Percentiles rank a stretch among this genome's conserved stretches.
phyloP scores from a whole-genome alignment of 2,113 vertebrate genomes.

The Sus scrofa region DNA sequence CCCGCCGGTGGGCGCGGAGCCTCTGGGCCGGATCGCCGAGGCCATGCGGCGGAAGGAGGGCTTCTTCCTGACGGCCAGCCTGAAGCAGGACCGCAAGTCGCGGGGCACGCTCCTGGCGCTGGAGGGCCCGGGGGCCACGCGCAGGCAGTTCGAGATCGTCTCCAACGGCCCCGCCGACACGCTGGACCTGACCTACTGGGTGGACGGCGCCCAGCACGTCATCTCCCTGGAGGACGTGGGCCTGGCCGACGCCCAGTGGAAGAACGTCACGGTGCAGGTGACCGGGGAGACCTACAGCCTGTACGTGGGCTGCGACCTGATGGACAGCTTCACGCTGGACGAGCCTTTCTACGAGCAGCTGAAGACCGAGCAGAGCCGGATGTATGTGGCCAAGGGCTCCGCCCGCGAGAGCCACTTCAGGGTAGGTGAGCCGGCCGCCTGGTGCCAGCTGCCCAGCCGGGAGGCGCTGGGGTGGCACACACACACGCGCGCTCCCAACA shows the following conservation, averaged over 20 bases:
- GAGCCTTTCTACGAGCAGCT: conserved; percentile 97
- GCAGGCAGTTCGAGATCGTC: conserved; percentile 95
- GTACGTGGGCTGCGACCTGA: conserved; percentile 95
- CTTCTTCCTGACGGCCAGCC: conserved; percentile 94
- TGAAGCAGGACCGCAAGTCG: conserved; percentile 94
- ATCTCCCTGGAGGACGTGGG: conserved; percentile 97
- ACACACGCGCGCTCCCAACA: not conserved
- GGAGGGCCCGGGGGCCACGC: conserved; percentile 89
- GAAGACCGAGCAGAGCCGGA: conserved; percentile 89
- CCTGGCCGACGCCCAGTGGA: conserved; percentile 96
- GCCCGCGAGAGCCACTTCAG: conserved; percentile 95
- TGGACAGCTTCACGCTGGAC: conserved; percentile 96
- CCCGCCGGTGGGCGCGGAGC: conserved; percentile 90
- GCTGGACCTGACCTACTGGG: conserved; percentile 96
- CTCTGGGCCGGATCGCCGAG: conserved; percentile 90
- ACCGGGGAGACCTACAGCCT: conserved; percentile 94
- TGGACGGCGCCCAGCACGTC: conserved; percentile 91
- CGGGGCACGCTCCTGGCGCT: conserved; percentile 94
- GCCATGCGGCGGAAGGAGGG: conserved; percentile 92
- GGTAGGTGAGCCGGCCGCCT: conserved; percentile 86
- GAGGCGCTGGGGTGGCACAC: accelerated
- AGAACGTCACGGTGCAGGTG: conserved; percentile 96
- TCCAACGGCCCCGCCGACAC: conserved; percentile 96
- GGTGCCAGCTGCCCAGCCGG: accelerated
- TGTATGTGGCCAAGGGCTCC: conserved; percentile 95